Evolutionary conservation across 1,140 invertebrate species (phyloP).

Genomic region (Polypedilum vanderplanki): DNA sequence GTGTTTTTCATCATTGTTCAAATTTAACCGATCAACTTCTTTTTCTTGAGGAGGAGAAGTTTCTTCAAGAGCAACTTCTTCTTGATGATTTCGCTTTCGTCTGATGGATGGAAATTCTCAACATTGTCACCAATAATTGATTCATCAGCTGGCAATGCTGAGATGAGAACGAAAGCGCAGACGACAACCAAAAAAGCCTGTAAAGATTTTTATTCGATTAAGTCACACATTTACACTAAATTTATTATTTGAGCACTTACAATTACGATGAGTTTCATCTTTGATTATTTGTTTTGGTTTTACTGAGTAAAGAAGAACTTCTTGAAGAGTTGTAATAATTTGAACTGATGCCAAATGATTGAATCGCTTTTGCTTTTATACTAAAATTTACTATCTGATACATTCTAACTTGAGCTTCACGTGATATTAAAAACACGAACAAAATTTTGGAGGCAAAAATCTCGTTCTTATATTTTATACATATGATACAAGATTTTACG

Average conservation of each 20-base stretch:
- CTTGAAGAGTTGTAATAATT: neutral
- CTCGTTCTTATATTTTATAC: too few species aligned
- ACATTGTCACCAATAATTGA: neutral
- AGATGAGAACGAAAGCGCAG: neutral
- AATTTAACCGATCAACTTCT: conserved; percentile 21
- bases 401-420: too few species aligned
- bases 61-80: neutral
- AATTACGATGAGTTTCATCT: conserved; percentile 15
- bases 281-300: neutral
- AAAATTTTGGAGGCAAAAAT: too few species aligned
- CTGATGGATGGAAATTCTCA: conserved; percentile 6
- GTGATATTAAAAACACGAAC: too few species aligned
- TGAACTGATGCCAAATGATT: neutral
- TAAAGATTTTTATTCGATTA: neutral
- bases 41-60: neutral
- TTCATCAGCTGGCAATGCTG: conserved; percentile 19
- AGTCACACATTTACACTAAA: neutral
- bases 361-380: neutral
- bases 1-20: neutral
- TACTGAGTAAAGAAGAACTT: neutral
- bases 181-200: conserved; percentile 11
- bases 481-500: too few species aligned
- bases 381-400: neutral
- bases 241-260: neutral
- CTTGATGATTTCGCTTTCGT: neutral